These are phyloP conservation scores for Tetrao urogallus DNA, from an alignment of 2,113 vertebrate genomes.

Conservation along the genomic window DNA sequence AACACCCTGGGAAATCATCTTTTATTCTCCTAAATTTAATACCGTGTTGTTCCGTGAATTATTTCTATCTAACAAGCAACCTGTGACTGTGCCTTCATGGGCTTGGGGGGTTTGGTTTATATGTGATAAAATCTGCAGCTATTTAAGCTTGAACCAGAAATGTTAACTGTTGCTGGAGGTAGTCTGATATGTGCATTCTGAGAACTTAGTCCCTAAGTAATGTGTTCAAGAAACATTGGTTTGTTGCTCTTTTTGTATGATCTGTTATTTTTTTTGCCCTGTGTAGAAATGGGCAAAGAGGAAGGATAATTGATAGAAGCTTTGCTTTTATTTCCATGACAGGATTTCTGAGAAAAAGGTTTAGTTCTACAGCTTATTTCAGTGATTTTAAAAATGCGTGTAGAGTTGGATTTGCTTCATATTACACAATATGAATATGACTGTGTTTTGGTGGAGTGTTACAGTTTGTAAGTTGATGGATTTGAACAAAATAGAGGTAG, in stretches of 20 bases:
- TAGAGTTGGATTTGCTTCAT: neutral
- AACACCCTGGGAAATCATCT: neutral
- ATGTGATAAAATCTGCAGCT: neutral
- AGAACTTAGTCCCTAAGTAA: neutral
- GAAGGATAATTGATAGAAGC: neutral
- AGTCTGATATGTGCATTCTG: neutral
- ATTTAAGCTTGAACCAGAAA: neutral
- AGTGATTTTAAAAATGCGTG: neutral
- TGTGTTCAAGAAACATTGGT: neutral
- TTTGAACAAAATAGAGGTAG: neutral
- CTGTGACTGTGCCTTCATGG: neutral
- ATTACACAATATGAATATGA: neutral
- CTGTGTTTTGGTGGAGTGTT: neutral
- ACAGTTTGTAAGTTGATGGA: neutral
- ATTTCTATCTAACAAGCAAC: neutral
- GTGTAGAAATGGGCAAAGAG: fast-evolving
- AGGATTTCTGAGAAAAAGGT: neutral
- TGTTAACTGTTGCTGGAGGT: neutral
- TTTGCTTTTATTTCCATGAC: neutral
- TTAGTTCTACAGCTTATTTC: neutral
- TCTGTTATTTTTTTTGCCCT: neutral
- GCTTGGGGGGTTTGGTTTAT: neutral
- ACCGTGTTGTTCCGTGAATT: neutral
- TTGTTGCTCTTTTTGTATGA: neutral
- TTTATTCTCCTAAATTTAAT: neutral